Evolutionary conservation across 2,113 vertebrate species (phyloP).

Genomic region (Calypte anna): DNA sequence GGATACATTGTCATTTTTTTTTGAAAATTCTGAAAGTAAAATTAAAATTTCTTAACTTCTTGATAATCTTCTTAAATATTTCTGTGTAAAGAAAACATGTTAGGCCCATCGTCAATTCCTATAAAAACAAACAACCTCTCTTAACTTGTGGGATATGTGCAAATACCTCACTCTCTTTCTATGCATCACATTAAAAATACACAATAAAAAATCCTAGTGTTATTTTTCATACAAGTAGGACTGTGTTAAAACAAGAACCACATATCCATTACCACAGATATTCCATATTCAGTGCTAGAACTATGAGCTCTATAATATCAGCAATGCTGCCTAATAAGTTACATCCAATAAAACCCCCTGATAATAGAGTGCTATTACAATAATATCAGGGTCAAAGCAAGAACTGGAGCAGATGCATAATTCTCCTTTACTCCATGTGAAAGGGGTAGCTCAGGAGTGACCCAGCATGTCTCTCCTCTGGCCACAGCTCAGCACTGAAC

Average conservation of each 20-base stretch:
- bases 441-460: background rate
- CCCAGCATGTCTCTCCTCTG: background rate
- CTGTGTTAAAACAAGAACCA: background rate
- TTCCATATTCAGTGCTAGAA: background rate
- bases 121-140: background rate
- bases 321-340: background rate
- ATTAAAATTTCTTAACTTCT: background rate
- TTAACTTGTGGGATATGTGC: background rate
- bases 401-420: background rate
- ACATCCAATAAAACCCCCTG: background rate
- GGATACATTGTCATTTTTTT: background rate
- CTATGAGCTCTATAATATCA: background rate
- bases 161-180: background rate
- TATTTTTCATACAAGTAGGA: background rate
- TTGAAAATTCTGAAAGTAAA: background rate
- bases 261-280: background rate
- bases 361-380: background rate
- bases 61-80: background rate
- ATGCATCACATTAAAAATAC: background rate
- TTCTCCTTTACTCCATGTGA: background rate
- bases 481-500: background rate
- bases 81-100: background rate
- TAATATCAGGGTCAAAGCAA: background rate
- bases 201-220: background rate
- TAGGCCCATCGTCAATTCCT: fast-evolving